Conservation (phyloP, 2,113 vertebrate genomes). For the Willisornis vidua region DNA sequence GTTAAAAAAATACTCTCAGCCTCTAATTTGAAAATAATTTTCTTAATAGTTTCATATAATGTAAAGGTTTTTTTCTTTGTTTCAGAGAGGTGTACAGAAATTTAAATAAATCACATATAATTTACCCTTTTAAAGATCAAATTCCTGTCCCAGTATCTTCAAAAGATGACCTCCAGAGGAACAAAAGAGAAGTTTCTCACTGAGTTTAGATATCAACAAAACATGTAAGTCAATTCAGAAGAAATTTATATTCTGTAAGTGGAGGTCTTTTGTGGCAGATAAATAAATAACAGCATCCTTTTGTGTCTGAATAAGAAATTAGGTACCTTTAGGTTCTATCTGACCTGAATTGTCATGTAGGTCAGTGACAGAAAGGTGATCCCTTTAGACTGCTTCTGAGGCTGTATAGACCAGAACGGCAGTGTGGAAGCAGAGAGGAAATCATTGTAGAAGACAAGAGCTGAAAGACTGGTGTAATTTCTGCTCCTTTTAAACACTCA, state of each 20-base stretch:
- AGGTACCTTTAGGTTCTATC: not conserved
- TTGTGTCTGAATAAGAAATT: not conserved
- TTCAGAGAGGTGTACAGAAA: not conserved
- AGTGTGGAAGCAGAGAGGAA: not conserved
- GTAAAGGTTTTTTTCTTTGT: fast-evolving
- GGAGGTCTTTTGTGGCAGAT: not conserved
- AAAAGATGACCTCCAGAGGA: not conserved
- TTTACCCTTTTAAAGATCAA: not conserved
- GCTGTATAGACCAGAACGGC: not conserved
- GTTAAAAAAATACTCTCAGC: not conserved
- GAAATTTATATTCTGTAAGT: not conserved
- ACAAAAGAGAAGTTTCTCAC: not conserved
- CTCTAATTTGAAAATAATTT: not conserved
- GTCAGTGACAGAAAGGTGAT: not conserved
- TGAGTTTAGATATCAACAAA: not conserved
- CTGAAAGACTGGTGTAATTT: not conserved
- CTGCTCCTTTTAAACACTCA: not conserved
- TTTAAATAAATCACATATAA: not conserved
- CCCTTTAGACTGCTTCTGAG: not conserved
- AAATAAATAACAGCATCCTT: not conserved
- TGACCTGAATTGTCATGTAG: not conserved
- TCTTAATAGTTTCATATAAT: not conserved
- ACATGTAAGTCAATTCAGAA: not conserved
- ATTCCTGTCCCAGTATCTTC: not conserved
- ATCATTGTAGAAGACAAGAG: not conserved